Evolutionary conservation across 1,140 invertebrate genomes (phyloP).

Genomic region (Drosophila ambigua): DNA sequence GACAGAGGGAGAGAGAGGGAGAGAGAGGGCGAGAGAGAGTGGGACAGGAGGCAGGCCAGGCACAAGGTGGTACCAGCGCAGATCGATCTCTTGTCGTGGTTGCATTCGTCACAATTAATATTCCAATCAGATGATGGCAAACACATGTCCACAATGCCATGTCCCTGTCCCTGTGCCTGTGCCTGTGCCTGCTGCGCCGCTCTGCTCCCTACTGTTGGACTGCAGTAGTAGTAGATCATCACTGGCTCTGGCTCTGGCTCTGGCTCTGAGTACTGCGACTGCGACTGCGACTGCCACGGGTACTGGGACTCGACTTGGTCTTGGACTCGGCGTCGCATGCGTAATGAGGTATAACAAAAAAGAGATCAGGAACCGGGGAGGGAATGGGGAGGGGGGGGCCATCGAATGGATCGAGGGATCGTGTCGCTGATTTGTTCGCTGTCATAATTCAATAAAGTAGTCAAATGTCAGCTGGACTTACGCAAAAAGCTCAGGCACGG

Average conservation of each 20-base stretch:
- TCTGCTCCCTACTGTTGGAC: too few relatives aligned
- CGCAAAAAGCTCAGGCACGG: constrained; percentile 39
- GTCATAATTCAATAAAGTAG: constrained; percentile 83
- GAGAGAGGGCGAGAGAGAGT: too few relatives aligned
- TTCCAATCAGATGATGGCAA: constrained; percentile 62
- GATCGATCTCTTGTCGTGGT: not conserved
- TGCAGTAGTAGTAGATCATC: constrained; percentile 25
- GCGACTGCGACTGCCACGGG: too few relatives aligned
- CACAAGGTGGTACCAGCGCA: too few relatives aligned
- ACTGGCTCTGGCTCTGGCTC: not conserved
- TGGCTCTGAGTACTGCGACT: too few relatives aligned
- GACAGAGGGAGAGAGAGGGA: not conserved
- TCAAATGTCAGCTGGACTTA: constrained; percentile 64
- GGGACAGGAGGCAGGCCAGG: too few relatives aligned
- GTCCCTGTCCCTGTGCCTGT: not conserved
- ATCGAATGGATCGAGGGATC: constrained; percentile 24
- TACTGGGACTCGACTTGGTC: not conserved
- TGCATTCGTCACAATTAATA: constrained; percentile 72
- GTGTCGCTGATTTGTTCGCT: constrained; percentile 82
- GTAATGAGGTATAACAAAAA: constrained; percentile 28
- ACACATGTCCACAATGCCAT: constrained; percentile 63
- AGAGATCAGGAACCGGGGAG: too few relatives aligned
- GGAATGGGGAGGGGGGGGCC: too few relatives aligned
- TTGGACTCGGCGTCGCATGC: constrained; percentile 52
- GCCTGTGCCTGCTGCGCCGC: not conserved